These are phyloP conservation scores for Carpatolechia fugitivella DNA, from an alignment of 2,888 invertebrate genomes.

Conservation along the genomic window DNA sequence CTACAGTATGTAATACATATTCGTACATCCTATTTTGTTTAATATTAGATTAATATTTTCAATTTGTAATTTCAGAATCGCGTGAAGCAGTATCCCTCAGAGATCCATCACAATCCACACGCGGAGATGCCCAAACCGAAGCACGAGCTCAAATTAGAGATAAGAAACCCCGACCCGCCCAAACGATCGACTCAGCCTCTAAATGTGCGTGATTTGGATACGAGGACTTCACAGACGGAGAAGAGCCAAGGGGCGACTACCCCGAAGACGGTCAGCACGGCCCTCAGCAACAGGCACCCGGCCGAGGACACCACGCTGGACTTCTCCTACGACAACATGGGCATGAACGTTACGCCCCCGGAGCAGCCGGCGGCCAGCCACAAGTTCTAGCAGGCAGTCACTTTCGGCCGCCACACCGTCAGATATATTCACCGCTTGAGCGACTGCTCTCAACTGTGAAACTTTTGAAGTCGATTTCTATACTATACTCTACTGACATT, in stretches of 20 bases:
- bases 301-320: slow-evolving; percentile 88
- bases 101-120: slow-evolving; percentile 71
- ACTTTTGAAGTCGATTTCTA: neutral
- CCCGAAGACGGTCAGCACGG: slow-evolving; percentile 84
- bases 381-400: slow-evolving; percentile 51
- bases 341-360: slow-evolving; percentile 84
- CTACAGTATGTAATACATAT: too few species aligned
- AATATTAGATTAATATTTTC: neutral
- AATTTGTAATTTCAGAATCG: slow-evolving; percentile 67
- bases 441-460: neutral
- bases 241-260: slow-evolving; percentile 79
- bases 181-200: slow-evolving; percentile 58
- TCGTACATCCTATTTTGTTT: too few species aligned
- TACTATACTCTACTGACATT: too few species aligned
- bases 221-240: slow-evolving; percentile 61
- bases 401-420: neutral
- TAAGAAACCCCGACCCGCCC: slow-evolving; percentile 63
- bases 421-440: neutral
- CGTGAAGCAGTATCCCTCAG: slow-evolving; percentile 65
- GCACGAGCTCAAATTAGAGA: slow-evolving; percentile 64
- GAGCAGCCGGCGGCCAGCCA: slow-evolving; percentile 57
- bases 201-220: slow-evolving; percentile 60
- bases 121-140: slow-evolving; percentile 67
- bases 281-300: slow-evolving; percentile 84
- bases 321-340: slow-evolving; percentile 89